Percentiles rank a stretch among this genome's conserved stretches.
These are phyloP conservation scores for Darwinula stevensoni DNA, from an alignment of 2,888 invertebrate genomes.

Conservation along the genomic window DNA sequence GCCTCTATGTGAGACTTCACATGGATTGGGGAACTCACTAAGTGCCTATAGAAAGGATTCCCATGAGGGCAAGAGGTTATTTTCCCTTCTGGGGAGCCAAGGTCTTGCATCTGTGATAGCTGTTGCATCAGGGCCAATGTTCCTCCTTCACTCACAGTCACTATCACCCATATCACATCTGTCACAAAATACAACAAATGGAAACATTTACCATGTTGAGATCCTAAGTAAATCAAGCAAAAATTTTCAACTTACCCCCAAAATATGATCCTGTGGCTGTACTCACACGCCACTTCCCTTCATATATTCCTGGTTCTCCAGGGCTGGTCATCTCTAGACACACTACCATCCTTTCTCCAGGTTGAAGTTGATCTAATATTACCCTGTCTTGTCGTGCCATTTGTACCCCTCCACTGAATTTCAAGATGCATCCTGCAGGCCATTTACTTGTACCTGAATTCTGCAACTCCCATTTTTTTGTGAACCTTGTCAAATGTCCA, in stretches of 20 bases:
- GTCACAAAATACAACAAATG: too few species aligned
- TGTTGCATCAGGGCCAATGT: constrained; percentile 52
- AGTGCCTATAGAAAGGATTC: too few species aligned
- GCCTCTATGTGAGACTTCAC: too few species aligned
- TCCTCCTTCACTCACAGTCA: constrained; percentile 47
- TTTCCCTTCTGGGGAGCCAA: too few species aligned
- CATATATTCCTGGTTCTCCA: constrained; percentile 34
- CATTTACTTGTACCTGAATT: constrained; percentile 62
- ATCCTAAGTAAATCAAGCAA: constrained; percentile 4
- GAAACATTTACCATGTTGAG: not conserved
- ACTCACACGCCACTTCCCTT: constrained; percentile 66
- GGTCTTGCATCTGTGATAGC: constrained; percentile 30
- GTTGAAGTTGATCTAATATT: constrained; percentile 35
- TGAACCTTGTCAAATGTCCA: constrained; percentile 24
- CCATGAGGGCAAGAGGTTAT: too few species aligned
- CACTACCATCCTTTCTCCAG: constrained; percentile 43
- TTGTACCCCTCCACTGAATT: constrained; percentile 35
- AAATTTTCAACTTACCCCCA: constrained; percentile 35
- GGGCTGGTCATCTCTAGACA: constrained; percentile 55
- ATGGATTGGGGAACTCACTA: too few species aligned
- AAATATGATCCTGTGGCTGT: constrained; percentile 63
- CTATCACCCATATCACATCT: constrained; percentile 54
- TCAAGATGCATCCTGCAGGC: constrained; percentile 45
- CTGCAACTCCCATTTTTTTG: constrained; percentile 60
- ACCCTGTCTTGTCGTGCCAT: constrained; percentile 26